Base-by-base conservation (phyloP, 2,113 vertebrate species). In the Amazona guildingii region DNA sequence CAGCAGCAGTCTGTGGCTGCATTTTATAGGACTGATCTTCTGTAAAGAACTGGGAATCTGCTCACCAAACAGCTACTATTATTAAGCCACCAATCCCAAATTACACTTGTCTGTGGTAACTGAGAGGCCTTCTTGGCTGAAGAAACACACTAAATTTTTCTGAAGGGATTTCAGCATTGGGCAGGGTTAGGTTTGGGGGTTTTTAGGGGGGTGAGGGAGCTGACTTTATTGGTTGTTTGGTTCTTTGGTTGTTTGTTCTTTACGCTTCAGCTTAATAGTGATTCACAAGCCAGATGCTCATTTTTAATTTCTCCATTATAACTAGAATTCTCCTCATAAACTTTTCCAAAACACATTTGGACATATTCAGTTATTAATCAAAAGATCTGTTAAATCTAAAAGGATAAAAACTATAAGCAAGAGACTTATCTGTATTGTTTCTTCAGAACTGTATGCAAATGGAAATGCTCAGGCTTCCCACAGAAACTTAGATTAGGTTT, bases 1-100 rank as follows among this genome's bases (percentile, higher is more conserved):
- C 75, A 90, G 86, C 90, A 92, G 75, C 54, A 91, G 54, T 17
- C 79, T 91, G 84, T 88, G 80, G 84, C 76, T 90, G 27, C 80
- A 91, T 92, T 96, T 97, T 96, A 94, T 75, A 95, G 87, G 81
- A 78, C 54, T 69, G 61, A 77, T 79, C 72, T 91, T 94, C 76
- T 49, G 33, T 82, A 90, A 93, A 94, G 76, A 86, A 81, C 5
- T 80, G 57, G 48, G 85, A 96, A 94, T 73, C 83, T 95, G 48
- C 48, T 94, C 69, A 78, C 75, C 75, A 81, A 95, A 80, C 79
- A 92, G 76, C 84, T 75, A 74, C 52, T 76, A 84, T 77, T 92
- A 80, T 74, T 94, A 81, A 92, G 27, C 27, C 83, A 89, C 55
- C 55, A 95, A 86, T 77, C 44, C 72, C 55, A 92, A 81, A 86